These are phyloP conservation scores for Tethea ocularis DNA, from an alignment of 2,888 invertebrate species.

Conservation along the genomic window DNA sequence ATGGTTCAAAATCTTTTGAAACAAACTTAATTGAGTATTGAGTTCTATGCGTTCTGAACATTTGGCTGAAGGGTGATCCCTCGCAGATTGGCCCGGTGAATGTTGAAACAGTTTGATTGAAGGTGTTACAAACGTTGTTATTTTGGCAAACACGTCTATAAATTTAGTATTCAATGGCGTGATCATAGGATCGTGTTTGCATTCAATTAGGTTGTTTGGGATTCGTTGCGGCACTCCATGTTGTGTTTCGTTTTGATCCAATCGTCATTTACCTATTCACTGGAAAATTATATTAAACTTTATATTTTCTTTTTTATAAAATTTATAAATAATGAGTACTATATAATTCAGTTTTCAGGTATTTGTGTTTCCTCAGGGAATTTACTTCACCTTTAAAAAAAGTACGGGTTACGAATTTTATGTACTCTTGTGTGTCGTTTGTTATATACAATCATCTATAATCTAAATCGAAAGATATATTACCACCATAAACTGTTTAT, in stretches of 20 bases:
- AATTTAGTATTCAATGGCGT: slow-evolving; percentile 20
- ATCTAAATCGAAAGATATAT: too few species aligned
- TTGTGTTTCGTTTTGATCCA: slow-evolving; percentile 26
- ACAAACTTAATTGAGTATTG: not conserved
- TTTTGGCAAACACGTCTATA: slow-evolving; percentile 14
- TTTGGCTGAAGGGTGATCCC: not conserved
- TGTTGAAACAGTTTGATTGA: not conserved
- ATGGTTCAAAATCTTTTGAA: too few species aligned
- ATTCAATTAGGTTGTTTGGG: slow-evolving; percentile 37
- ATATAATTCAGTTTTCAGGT: too few species aligned
- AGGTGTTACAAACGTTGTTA: slow-evolving; percentile 4
- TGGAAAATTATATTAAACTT: slow-evolving; percentile 13
- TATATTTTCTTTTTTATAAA: slow-evolving; percentile 1
- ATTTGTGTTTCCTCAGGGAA: too few species aligned
- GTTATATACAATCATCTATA: too few species aligned
- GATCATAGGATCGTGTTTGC: slow-evolving; percentile 26
- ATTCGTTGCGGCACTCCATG: slow-evolving; percentile 28
- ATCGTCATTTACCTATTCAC: slow-evolving; percentile 21
- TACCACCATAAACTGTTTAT: too few species aligned
- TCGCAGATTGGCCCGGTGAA: not conserved
- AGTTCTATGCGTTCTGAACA: not conserved
- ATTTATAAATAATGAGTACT: too few species aligned
- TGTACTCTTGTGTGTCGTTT: too few species aligned
- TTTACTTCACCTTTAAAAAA: too few species aligned
- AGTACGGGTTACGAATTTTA: too few species aligned